Evolutionary conservation across 2,113 vertebrate species (phyloP).

Genomic region (Lampris incognitus): DNA sequence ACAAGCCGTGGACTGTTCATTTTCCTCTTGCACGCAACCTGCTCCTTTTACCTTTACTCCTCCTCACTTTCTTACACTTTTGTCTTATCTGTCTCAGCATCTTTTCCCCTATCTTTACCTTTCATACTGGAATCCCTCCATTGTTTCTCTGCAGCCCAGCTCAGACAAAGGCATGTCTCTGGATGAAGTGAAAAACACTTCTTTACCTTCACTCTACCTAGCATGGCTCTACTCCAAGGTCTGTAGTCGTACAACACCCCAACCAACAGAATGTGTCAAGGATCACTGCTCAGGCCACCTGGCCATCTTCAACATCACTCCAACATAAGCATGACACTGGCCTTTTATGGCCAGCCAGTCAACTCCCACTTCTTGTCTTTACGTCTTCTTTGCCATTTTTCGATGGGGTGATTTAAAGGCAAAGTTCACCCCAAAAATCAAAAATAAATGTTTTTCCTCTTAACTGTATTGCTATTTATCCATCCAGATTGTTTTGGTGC

Average conservation of each 20-base stretch:
- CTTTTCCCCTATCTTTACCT: neutral
- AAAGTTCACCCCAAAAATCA: too few relatives aligned
- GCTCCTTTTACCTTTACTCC: neutral
- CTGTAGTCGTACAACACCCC: constrained; percentile 45
- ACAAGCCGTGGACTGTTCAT: too few relatives aligned
- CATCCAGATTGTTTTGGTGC: too few relatives aligned
- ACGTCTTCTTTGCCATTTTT: neutral
- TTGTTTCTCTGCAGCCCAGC: constrained; percentile 2
- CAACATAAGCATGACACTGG: constrained; percentile 5
- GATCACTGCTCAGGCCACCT: constrained; percentile 32
- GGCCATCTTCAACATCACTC: constrained; percentile 36
- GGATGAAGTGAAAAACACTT: constrained; percentile 23
- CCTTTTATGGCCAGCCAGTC: constrained; percentile 5
- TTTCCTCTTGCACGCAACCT: neutral
- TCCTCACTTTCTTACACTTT: neutral
- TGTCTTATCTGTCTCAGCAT: neutral
- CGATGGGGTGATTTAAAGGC: too few relatives aligned
- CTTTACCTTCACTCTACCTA: constrained; percentile 28
- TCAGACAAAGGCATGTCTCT: constrained; percentile 10
- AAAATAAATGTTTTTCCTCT: too few relatives aligned
- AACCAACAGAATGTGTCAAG: constrained; percentile 41
- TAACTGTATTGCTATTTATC: too few relatives aligned
- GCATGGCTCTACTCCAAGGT: constrained; percentile 10
- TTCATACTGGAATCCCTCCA: neutral
- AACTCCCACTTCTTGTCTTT: constrained; percentile 43